Conservation (phyloP, 2,888 invertebrate species). For the Uloborus plumipes region DNA sequence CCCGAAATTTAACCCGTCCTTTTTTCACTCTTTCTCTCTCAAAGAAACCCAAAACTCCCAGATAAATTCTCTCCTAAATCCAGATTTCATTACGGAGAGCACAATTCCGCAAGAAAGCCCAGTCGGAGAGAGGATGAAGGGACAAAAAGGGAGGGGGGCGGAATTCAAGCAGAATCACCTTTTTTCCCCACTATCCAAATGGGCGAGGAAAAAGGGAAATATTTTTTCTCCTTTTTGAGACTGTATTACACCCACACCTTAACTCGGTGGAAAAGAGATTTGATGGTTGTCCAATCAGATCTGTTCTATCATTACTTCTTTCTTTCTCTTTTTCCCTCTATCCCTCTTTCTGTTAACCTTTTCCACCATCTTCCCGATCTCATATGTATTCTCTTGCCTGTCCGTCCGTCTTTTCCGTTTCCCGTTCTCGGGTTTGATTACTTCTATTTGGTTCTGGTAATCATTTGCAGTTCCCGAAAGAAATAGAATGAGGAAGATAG, state of each 20-base stretch:
- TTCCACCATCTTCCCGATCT: constrained; percentile 17
- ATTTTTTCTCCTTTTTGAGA: constrained; percentile 18
- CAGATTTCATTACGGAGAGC: constrained; percentile 28
- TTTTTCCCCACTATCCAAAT: constrained; percentile 26
- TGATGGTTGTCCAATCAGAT: constrained; percentile 54
- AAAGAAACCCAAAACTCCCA: constrained; percentile 7
- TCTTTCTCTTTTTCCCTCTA: background rate
- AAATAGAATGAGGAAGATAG: constrained; percentile 56
- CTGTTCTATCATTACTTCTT: constrained; percentile 42
- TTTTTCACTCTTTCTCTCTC: constrained; percentile 9
- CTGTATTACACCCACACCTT: constrained; percentile 41
- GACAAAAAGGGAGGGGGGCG: constrained; percentile 1
- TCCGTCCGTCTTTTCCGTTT: constrained; percentile 19
- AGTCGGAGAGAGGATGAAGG: constrained; percentile 35
- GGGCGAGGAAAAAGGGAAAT: constrained; percentile 12
- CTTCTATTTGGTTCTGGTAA: constrained; percentile 58
- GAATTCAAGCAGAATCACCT: constrained; percentile 14
- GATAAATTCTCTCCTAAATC: constrained; percentile 27
- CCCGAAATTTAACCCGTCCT: constrained; percentile 16
- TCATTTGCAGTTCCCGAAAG: constrained; percentile 51
- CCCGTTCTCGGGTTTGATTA: constrained; percentile 47
- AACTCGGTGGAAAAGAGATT: constrained; percentile 50
- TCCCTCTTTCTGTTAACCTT: constrained; percentile 35
- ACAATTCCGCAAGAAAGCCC: constrained; percentile 54
- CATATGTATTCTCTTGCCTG: constrained; percentile 42